Percentiles rank a stretch among this genome's conserved stretches.
These are phyloP conservation scores for Malacoraja senta DNA, from an alignment of 2,797 vertebrate genomes.

Conservation along the genomic window DNA sequence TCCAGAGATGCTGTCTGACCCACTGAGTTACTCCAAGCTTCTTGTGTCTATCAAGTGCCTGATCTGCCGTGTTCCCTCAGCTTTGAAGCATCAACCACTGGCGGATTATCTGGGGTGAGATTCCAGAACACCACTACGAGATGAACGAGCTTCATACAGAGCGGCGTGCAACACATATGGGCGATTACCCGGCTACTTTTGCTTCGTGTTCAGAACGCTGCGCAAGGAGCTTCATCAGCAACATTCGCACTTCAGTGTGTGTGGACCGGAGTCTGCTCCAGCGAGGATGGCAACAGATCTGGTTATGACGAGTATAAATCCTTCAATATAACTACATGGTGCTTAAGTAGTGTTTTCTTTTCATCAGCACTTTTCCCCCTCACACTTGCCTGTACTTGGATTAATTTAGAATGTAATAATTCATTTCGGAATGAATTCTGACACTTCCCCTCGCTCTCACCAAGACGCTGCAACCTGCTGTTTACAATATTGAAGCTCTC, in stretches of 20 bases:
- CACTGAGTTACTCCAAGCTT: too few relatives aligned
- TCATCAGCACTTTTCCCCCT: not conserved
- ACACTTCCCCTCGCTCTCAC: not conserved
- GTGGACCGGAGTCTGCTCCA: too few relatives aligned
- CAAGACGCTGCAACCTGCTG: not conserved
- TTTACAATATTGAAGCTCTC: not conserved
- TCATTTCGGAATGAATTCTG: not conserved
- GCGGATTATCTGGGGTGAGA: not conserved
- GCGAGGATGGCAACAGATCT: too few relatives aligned
- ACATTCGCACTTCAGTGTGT: not conserved
- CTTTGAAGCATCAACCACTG: not conserved
- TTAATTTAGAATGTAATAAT: not conserved
- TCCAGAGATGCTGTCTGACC: too few relatives aligned
- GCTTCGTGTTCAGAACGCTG: not conserved
- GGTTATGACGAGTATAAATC: not conserved
- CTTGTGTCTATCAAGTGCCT: too few relatives aligned
- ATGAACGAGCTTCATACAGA: not conserved
- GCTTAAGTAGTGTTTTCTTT: not conserved
- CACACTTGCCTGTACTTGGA: not conserved
- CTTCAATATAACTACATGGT: not conserved
- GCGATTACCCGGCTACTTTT: not conserved
- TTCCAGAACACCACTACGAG: not conserved
- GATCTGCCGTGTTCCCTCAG: not conserved
- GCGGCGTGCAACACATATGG: not conserved
- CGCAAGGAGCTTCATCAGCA: too few relatives aligned